These are phyloP conservation scores for Limonius californicus DNA, from an alignment of 1,140 invertebrate genomes.

Conservation along the genomic window DNA sequence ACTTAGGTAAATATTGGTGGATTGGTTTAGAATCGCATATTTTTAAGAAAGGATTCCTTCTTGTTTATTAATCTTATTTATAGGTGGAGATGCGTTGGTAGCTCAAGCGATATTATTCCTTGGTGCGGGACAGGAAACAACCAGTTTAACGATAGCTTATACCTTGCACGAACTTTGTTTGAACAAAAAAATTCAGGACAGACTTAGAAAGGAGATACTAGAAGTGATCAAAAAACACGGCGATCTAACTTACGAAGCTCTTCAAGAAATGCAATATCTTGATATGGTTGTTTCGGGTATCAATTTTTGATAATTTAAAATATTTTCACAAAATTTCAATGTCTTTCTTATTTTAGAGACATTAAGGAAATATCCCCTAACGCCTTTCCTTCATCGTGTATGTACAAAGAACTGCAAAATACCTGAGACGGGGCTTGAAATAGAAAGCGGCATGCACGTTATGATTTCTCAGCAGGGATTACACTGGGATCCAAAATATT, in stretches of 20 bases:
- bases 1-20: neutral
- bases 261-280: constrained; percentile 43
- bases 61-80: too few relatives aligned
- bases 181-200: constrained; percentile 47
- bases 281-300: constrained; percentile 52
- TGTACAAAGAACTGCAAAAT: constrained; percentile 45
- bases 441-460: constrained; percentile 44
- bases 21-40: too few relatives aligned
- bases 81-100: constrained; percentile 29
- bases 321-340: too few relatives aligned
- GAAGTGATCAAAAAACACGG: constrained; percentile 26
- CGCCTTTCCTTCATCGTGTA: constrained; percentile 53
- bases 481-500: constrained; percentile 52
- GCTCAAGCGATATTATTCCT: constrained; percentile 45
- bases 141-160: constrained; percentile 31
- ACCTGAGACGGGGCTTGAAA: constrained; percentile 37
- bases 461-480: constrained; percentile 45
- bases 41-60: neutral
- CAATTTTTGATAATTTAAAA: neutral
- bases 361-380: constrained; percentile 54
- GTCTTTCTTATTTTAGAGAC: constrained; percentile 37
- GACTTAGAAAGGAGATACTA: constrained; percentile 47
- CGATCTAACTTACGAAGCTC: constrained; percentile 41
- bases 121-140: constrained; percentile 45
- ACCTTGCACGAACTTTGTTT: constrained; percentile 47